Evolutionary conservation across 2,113 vertebrate genomes (phyloP).

Genomic region (Paratilapia polleni): DNA sequence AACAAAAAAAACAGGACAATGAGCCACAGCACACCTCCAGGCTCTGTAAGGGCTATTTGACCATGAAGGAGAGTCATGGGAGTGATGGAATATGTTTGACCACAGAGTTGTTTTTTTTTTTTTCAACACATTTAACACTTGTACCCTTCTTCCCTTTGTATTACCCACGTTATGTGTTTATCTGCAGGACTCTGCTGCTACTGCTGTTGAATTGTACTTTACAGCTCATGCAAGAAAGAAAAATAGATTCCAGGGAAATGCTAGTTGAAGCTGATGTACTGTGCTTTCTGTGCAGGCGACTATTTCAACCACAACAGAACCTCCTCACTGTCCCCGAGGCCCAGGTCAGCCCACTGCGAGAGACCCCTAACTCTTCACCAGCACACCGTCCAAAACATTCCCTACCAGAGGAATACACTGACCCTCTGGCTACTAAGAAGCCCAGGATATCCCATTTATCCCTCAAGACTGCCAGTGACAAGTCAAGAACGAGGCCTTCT

Average conservation of each 20-base stretch:
- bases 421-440: constrained; percentile 87
- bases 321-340: constrained; percentile 75
- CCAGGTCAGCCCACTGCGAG: constrained; percentile 85
- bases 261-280: neutral
- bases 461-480: constrained; percentile 79
- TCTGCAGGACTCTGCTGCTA: neutral
- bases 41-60: neutral
- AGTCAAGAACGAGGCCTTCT: constrained; percentile 43
- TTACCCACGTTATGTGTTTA: neutral
- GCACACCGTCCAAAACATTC: constrained; percentile 75
- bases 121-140: neutral
- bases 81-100: neutral
- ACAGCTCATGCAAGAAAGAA: neutral
- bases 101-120: neutral
- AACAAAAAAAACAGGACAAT: no score
- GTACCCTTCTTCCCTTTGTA: neutral
- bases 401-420: constrained; percentile 82
- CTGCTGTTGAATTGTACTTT: neutral
- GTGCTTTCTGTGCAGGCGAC: constrained; percentile 80
- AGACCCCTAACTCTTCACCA: constrained; percentile 83
- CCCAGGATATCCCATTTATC: constrained; percentile 87
- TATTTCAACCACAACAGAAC: constrained; percentile 84
- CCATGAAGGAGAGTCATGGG: neutral
- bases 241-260: neutral
- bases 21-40: neutral